phyloP scores from a whole-genome alignment of 1,140 invertebrate species.

The Bombus confusus region DNA sequence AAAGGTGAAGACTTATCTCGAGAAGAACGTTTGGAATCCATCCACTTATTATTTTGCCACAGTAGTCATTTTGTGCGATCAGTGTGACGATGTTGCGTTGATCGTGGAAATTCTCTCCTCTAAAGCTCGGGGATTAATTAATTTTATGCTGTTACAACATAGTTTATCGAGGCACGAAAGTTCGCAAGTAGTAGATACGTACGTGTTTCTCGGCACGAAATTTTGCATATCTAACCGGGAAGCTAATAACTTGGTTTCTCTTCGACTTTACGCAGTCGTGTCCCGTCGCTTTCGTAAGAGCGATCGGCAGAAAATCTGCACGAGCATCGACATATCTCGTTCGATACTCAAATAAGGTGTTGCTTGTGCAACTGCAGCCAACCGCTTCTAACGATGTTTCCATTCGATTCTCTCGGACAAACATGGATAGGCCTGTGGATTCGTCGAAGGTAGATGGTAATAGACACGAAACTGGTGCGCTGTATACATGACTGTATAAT shows the following conservation, averaged over 20 bases:
- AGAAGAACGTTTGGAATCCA: not conserved
- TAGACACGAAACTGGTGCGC: not conserved
- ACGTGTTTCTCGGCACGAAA: not conserved
- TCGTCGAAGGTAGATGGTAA: constrained; percentile 6
- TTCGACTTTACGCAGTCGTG: not conserved
- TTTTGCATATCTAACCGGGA: constrained; percentile 12
- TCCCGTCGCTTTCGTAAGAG: not conserved
- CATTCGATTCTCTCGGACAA: not conserved
- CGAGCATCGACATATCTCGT: constrained; percentile 3
- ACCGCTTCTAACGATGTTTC: constrained; percentile 21
- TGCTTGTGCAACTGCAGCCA: constrained; percentile 1
- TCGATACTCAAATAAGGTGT: constrained; percentile 30
- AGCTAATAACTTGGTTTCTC: constrained; percentile 1
- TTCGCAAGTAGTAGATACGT: not conserved
- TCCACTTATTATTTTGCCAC: no score
- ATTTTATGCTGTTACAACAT: not conserved
- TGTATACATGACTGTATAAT: constrained; percentile 7
- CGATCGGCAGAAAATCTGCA: not conserved
- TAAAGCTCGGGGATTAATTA: not conserved
- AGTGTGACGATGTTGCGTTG: not conserved
- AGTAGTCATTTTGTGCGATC: not conserved
- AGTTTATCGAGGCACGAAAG: not conserved
- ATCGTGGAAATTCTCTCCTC: not conserved
- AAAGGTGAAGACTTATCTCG: constrained; percentile 14
- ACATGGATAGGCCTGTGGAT: constrained; percentile 31